Base-by-base conservation (phyloP, 92 coral and sea anemone genomes). In the Pocillopora meandrina region DNA sequence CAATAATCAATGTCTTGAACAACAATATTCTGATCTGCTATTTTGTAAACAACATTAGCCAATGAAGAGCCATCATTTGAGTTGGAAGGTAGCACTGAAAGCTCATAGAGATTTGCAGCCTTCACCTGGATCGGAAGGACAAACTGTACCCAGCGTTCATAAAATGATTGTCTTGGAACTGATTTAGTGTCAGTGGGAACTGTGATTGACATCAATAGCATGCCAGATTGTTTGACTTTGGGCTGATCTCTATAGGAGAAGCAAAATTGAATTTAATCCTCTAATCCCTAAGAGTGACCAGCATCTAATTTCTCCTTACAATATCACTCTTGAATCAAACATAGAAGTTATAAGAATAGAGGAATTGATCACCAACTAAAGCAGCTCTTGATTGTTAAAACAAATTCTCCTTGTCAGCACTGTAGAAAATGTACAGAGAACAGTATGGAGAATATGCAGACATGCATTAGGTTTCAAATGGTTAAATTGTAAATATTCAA, bases 81-180 rank as follows among this genome's bases (percentile, higher is more conserved):
- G 56, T 84, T 34, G 36, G 93, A 85, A 10, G 84, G 90, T 10
- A 84, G 64, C 15, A 87, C 72, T 15, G 95, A 86, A 72, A 95
- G 20, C 23, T 87, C 84, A 82, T 69, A 86, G 47, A 86, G 90
- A 52, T 71, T 85, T 52, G 61, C 21, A 13, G 78, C 88, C 85
- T 80, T 82, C 60, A 73, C 76, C 33, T 80, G 64, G 71, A 89
- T 89, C 19, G 36, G 80, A n/a, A 95, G 74, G 35, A 95, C 74
- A 80, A 89, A 85, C 69, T 93, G 90, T 34, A 91, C 56, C 98
- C 98, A 93, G 65, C 94, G 90, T 75, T 93, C 89, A 61, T 95
- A 91, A 65, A 95, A 86, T 8, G 80, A 60, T 74, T 87, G 95
- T 56, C 89, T 90, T 73, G 95, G 85, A 59, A 87, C 78, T 58